phyloP scores from a whole-genome alignment of 2,113 vertebrate species.

The Cephalopterus ornatus region DNA sequence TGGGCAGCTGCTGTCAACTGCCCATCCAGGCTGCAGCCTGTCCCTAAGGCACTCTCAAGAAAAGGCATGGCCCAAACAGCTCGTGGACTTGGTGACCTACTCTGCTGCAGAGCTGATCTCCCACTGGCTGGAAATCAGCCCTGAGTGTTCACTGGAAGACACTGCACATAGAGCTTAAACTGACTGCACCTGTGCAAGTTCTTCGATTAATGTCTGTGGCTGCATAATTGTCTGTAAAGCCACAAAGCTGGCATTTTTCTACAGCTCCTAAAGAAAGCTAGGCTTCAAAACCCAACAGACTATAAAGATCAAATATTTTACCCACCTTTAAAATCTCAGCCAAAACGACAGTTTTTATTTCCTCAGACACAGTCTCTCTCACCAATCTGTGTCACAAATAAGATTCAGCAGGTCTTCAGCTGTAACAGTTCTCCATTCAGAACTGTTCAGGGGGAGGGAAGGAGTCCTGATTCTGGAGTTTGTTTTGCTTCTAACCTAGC shows the following conservation, averaged over 20 bases:
- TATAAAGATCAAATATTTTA: neutral
- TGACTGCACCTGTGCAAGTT: neutral
- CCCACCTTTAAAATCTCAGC: neutral
- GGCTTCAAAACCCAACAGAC: neutral
- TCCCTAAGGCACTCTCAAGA: neutral
- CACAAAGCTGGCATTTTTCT: neutral
- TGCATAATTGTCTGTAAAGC: neutral
- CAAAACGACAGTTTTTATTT: neutral
- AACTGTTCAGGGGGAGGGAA: neutral
- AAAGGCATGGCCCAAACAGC: neutral
- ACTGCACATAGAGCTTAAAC: neutral
- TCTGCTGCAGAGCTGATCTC: neutral
- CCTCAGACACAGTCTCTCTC: neutral
- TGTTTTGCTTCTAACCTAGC: neutral
- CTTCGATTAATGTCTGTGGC: neutral
- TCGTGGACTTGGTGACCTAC: neutral
- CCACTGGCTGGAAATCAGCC: neutral
- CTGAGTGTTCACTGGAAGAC: fast-evolving
- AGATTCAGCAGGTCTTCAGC: neutral
- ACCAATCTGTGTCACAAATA: neutral
- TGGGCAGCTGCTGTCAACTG: neutral
- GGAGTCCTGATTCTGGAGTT: neutral
- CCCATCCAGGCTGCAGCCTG: neutral
- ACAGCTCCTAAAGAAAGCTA: neutral
- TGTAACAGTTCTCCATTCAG: neutral